Percentiles rank a stretch among this genome's conserved stretches.
These are phyloP conservation scores for Scrobipalpa atriplicella DNA, from an alignment of 2,888 invertebrate species.

Conservation along the genomic window DNA sequence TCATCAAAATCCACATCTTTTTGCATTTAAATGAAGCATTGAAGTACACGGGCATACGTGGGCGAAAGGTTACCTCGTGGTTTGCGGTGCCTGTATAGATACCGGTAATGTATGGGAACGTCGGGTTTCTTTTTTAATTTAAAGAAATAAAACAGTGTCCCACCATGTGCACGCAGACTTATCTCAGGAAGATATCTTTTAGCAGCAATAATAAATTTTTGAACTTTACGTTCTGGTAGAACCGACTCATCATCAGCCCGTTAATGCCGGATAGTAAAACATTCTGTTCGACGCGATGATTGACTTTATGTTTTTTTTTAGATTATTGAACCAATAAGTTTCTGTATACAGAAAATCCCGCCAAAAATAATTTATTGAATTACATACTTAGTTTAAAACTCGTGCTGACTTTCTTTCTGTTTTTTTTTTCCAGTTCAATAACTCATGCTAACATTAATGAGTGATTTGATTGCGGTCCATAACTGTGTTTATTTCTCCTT, in stretches of 20 bases:
- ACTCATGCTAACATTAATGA: not conserved
- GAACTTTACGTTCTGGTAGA: not conserved
- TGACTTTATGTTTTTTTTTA: not conserved
- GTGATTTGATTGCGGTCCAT: constrained; percentile 17
- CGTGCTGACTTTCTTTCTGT: not conserved
- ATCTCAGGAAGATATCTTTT: constrained; percentile 14
- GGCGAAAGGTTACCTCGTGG: constrained; percentile 10
- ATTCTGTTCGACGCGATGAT: not conserved
- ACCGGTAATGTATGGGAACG: constrained; percentile 4
- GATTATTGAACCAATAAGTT: not conserved
- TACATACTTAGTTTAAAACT: too few species aligned
- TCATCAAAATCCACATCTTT: not conserved
- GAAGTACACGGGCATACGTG: not conserved
- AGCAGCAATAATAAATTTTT: constrained; percentile 15
- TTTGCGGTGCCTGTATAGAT: not conserved
- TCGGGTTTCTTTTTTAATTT: not conserved
- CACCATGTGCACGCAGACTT: not conserved
- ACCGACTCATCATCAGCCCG: constrained; percentile 35
- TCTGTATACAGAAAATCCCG: too few species aligned
- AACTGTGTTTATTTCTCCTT: constrained; percentile 24
- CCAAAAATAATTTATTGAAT: too few species aligned
- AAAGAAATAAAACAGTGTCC: not conserved
- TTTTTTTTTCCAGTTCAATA: not conserved
- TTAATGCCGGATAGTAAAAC: constrained; percentile 26
- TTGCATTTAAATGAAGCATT: not conserved